Evolutionary conservation across 2,888 invertebrate genomes (phyloP).

Genomic region (Dynastes maya): DNA sequence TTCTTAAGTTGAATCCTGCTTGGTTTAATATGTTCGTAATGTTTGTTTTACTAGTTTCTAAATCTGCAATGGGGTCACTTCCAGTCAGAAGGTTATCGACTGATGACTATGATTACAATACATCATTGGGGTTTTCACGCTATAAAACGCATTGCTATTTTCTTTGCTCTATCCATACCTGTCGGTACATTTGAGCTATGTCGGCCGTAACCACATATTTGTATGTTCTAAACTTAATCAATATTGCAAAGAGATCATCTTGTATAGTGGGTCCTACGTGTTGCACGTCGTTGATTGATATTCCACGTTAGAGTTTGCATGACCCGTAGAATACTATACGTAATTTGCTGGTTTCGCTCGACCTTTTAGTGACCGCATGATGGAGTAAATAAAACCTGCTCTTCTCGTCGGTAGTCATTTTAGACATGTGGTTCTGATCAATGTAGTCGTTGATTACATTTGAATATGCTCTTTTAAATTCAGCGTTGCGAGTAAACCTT

Average conservation of each 20-base stretch:
- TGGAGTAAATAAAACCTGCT: slow-evolving; percentile 56
- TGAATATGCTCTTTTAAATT: background rate
- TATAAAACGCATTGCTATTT: no score
- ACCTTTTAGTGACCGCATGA: slow-evolving; percentile 57
- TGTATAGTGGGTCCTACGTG: slow-evolving; percentile 58
- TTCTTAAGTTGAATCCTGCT: no score
- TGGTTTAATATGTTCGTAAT: no score
- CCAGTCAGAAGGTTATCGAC: slow-evolving; percentile 40
- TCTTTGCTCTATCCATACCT: slow-evolving; percentile 36
- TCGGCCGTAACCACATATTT: slow-evolving; percentile 37
- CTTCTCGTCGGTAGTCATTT: background rate
- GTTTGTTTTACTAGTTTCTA: no score
- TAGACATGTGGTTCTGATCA: background rate
- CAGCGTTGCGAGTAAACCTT: background rate
- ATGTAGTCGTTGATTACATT: background rate
- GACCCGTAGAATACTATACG: slow-evolving; percentile 62
- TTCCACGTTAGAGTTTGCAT: slow-evolving; percentile 52
- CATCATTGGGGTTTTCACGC: no score
- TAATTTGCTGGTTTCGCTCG: slow-evolving; percentile 56
- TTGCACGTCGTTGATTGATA: slow-evolving; percentile 59
- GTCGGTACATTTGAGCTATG: slow-evolving; percentile 2
- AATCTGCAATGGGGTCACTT: no score
- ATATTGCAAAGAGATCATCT: slow-evolving; percentile 42
- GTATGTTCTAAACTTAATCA: slow-evolving; percentile 43
- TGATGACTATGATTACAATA: background rate